phyloP scores from a whole-genome alignment of 2,888 invertebrate genomes.

The Euzetes globulus region DNA sequence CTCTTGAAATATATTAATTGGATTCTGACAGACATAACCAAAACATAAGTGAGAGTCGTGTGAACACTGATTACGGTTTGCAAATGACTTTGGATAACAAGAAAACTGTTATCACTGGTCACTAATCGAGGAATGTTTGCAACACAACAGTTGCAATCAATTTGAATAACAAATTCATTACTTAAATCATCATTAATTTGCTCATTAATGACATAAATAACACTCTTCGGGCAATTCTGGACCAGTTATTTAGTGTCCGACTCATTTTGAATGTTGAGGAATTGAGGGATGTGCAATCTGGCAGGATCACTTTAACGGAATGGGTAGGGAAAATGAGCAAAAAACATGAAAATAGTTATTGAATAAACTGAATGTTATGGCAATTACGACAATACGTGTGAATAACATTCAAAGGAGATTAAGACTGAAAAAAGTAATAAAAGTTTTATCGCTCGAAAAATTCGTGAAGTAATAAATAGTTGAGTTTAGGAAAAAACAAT shows the following conservation, averaged over 20 bases:
- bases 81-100: no score
- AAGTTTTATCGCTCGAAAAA: slow-evolving; percentile 15
- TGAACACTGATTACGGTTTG: no score
- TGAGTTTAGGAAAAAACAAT: not conserved
- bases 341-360: no score
- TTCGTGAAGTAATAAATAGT: slow-evolving; percentile 16
- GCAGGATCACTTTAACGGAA: no score
- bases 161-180: not conserved
- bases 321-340: no score
- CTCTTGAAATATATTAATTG: not conserved
- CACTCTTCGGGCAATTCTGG: not conserved
- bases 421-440: slow-evolving; percentile 5
- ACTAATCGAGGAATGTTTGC: no score
- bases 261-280: no score
- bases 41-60: not conserved
- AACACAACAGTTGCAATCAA: not conserved
- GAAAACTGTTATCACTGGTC: no score
- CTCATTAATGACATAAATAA: not conserved
- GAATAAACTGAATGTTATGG: no score
- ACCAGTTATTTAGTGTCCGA: no score
- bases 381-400: not conserved
- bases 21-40: not conserved
- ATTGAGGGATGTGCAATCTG: no score
- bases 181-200: not conserved
- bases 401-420: not conserved